Base-by-base conservation (phyloP, 2,888 invertebrate species). In the Ichneumoninae sp. region DNA sequence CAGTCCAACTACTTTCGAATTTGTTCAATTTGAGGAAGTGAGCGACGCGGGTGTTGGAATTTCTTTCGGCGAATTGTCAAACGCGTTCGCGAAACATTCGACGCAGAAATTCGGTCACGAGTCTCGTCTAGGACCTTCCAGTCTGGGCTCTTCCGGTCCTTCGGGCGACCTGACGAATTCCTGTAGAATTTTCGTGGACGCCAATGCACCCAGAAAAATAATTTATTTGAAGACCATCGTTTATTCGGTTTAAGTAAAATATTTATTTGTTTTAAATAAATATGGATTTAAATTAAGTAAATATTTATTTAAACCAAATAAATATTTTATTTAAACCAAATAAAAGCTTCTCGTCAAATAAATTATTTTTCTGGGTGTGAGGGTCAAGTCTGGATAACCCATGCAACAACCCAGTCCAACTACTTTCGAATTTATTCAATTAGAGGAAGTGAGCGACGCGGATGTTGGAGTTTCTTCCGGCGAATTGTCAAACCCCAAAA, bases 391-490 rank as follows among this genome's bases (percentile, higher is more conserved):
- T 68, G 76, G 68, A 80, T 79, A 75, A 80, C 69, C 80, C 79
- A 72, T 60, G 65, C 68, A 26, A 65, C 72, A 80, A 50, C 26
- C 57, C 30, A 13, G 13, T 44, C 68, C 70, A 57, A 80, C 52
- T 52, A 77, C 76, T 76, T 81, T 71, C 68, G 54, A 65, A 80
- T 80, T 80, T 80, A 54, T 82, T 76, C 40, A 10, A 40, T 52
- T 40, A 30, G 33, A 13, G 8, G 8, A 40, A 8, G 54, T 22
- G 6, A 54, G 7, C 22, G 22, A 10, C 10, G 0, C 6, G 19
- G 22, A 3, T 22, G 4, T 7, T 7, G 22, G 19, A 54, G 22
- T 22, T 54, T 7, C 22, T 54, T 10, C 22, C 10, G 22, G 22
- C 22, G 8, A 10, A 54, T 54, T 22, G 54, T 54, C 54, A 22